These are phyloP conservation scores for Pogonocherus hispidulus DNA, from an alignment of 2,888 invertebrate species.

Conservation along the genomic window DNA sequence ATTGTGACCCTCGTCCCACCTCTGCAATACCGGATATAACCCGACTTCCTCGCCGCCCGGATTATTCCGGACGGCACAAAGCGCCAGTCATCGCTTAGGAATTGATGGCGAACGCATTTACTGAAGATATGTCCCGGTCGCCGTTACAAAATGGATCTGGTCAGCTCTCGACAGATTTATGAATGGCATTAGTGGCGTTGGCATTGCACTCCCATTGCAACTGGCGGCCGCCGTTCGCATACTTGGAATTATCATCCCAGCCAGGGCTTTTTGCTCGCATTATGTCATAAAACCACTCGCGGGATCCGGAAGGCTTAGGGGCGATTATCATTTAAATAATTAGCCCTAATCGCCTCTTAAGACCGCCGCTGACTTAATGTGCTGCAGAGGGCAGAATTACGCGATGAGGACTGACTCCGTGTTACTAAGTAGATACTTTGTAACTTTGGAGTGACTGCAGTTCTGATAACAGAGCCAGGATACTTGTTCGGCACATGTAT, in stretches of 20 bases:
- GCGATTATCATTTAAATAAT: slow-evolving; percentile 46
- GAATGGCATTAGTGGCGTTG: slow-evolving; percentile 60
- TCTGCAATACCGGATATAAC: background rate
- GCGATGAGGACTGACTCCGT: background rate
- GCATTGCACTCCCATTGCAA: slow-evolving; percentile 59
- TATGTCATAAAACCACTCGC: slow-evolving; percentile 40
- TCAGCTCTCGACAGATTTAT: slow-evolving; percentile 60
- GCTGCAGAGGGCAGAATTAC: background rate
- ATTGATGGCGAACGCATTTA: slow-evolving; percentile 27
- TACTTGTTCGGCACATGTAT: background rate
- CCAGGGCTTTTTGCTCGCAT: slow-evolving; percentile 54
- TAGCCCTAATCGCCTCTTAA: slow-evolving; percentile 26
- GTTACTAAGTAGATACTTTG: background rate
- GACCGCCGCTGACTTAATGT: background rate
- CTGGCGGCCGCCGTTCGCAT: slow-evolving; percentile 61
- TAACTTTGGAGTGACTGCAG: background rate
- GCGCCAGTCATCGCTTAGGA: slow-evolving; percentile 5
- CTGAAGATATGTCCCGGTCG: slow-evolving; percentile 30
- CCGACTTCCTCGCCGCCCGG: background rate
- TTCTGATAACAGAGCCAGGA: background rate
- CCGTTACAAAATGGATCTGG: slow-evolving; percentile 56
- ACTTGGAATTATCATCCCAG: slow-evolving; percentile 59
- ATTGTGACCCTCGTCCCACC: slow-evolving; percentile 2
- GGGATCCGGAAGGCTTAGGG: slow-evolving; percentile 35
- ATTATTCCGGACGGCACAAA: slow-evolving; percentile 4